Evolutionary conservation across 2,888 invertebrate species (phyloP).

Genomic region (Dendrolimus pini): DNA sequence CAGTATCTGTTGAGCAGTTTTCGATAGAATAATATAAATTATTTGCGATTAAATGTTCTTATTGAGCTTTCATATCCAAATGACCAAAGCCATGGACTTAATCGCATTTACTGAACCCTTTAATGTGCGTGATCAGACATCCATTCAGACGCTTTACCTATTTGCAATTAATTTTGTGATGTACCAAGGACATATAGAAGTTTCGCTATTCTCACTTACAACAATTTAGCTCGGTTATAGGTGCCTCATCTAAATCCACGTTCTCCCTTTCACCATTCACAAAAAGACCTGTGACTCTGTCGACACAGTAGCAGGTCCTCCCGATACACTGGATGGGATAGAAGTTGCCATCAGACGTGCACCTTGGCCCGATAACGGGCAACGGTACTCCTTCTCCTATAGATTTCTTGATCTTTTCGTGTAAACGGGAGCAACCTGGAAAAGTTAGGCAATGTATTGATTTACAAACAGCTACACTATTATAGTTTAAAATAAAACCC

Average conservation of each 20-base stretch:
- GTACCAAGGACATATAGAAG: no score
- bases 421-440: conserved; percentile 77
- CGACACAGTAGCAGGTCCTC: conserved; percentile 78
- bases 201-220: conserved; percentile 40
- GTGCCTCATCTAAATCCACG: conserved; percentile 41
- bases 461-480: no score
- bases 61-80: no score
- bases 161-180: no score
- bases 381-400: conserved; percentile 47
- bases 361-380: conserved; percentile 71
- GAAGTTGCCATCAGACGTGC: conserved; percentile 80
- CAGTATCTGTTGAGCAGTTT: no score
- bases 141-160: no score
- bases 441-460: conserved; percentile 1
- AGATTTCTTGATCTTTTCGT: conserved; percentile 56
- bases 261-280: conserved; percentile 16
- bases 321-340: conserved; percentile 80
- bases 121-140: no score
- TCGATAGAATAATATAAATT: no score
- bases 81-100: no score
- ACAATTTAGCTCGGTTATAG: conserved; percentile 51
- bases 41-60: no score
- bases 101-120: no score
- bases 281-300: conserved; percentile 69
- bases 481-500: no score